Conservation (phyloP, 2,113 vertebrate genomes). For the Mystacornis crossleyi region DNA sequence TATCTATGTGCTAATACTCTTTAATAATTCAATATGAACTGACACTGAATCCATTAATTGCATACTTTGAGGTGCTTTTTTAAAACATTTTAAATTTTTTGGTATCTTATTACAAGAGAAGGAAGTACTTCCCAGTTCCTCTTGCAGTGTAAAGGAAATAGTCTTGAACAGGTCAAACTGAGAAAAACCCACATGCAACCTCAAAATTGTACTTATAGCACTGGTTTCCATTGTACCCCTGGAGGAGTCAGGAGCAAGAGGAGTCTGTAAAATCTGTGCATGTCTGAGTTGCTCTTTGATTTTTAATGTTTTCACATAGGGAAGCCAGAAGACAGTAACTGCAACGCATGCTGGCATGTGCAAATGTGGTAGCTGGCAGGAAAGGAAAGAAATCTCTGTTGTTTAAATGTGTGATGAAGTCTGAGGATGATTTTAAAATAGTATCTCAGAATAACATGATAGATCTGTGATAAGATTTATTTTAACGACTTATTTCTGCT, state of each 20-base stretch:
- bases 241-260: neutral
- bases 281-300: neutral
- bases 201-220: neutral
- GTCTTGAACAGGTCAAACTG: neutral
- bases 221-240: neutral
- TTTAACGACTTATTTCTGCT: neutral
- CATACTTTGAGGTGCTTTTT: neutral
- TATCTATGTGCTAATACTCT: neutral
- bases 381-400: neutral
- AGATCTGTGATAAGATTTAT: neutral
- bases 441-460: neutral
- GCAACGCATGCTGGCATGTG: neutral
- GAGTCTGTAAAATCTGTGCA: neutral
- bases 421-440: neutral
- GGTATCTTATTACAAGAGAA: neutral
- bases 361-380: neutral
- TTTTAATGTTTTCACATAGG: neutral
- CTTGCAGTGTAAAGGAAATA: neutral
- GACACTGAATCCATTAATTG: neutral
- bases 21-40: neutral
- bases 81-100: neutral
- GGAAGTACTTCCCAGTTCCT: neutral
- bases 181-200: neutral
- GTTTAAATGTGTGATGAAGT: neutral
- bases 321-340: neutral